Evolutionary conservation across 2,888 invertebrate genomes (phyloP).

Genomic region (Iselma pallidipennis): DNA sequence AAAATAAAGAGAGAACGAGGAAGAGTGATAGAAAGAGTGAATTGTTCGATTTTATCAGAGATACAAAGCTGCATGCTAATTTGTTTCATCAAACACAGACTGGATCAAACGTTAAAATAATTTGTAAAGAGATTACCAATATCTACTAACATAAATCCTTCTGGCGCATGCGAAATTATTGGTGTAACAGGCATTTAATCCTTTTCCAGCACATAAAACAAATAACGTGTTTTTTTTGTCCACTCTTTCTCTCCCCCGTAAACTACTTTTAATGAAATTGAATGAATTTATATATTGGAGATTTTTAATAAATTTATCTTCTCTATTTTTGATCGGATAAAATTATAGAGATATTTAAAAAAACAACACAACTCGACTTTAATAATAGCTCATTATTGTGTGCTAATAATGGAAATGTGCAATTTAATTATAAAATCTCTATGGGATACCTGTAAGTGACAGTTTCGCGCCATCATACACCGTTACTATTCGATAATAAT

Average conservation of each 20-base stretch:
- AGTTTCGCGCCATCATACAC: background rate
- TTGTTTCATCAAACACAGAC: slow-evolving; percentile 30
- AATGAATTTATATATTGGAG: background rate
- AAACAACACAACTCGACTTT: too few species aligned
- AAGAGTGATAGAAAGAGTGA: background rate
- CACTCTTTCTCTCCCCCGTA: background rate
- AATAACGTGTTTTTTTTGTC: slow-evolving; percentile 5
- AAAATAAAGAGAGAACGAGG: too few species aligned
- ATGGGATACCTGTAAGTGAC: background rate
- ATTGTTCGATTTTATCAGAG: background rate
- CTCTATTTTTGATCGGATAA: too few species aligned
- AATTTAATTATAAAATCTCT: background rate
- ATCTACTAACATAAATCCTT: slow-evolving; percentile 20
- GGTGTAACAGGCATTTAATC: slow-evolving; percentile 2
- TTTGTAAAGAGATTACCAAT: slow-evolving; percentile 29
- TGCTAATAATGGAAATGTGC: background rate
- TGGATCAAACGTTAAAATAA: slow-evolving; percentile 33
- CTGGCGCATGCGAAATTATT: slow-evolving; percentile 14
- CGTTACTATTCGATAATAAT: background rate
- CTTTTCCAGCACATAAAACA: slow-evolving; percentile 3
- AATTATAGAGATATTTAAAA: too few species aligned
- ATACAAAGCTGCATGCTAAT: background rate
- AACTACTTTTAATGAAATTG: background rate
- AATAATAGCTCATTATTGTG: too few species aligned
- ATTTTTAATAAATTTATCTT: background rate